These are phyloP conservation scores for Plagodis dolabraria DNA, from an alignment of 2,888 invertebrate genomes.

Conservation along the genomic window DNA sequence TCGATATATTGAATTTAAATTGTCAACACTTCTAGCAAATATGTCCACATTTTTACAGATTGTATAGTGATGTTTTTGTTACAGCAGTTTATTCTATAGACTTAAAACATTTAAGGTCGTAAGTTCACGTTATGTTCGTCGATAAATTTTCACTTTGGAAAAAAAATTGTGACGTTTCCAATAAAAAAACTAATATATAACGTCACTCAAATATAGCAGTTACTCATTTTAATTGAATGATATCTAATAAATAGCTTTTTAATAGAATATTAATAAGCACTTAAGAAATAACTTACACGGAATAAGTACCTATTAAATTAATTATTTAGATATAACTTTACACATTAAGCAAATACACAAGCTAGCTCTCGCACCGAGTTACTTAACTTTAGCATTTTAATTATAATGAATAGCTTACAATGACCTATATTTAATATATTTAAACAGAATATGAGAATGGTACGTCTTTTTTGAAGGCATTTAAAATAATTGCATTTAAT, in stretches of 20 bases:
- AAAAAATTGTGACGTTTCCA: slow-evolving; percentile 22
- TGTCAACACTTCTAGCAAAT: no score
- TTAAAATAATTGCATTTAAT: no score
- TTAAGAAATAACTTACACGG: slow-evolving; percentile 3
- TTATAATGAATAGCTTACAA: slow-evolving; percentile 7
- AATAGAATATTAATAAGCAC: slow-evolving; percentile 9
- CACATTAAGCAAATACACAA: slow-evolving; percentile 7
- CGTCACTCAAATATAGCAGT: slow-evolving; percentile 13
- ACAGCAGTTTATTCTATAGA: slow-evolving; percentile 38
- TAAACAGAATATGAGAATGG: neutral
- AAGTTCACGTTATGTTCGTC: slow-evolving; percentile 26
- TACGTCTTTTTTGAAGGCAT: neutral
- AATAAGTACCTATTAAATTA: neutral
- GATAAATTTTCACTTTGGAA: slow-evolving; percentile 21
- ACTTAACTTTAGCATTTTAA: slow-evolving; percentile 9
- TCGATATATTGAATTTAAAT: no score
- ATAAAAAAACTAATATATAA: slow-evolving; percentile 18
- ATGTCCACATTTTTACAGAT: neutral
- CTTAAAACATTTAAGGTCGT: slow-evolving; percentile 29
- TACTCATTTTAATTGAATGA: neutral
- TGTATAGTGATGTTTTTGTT: slow-evolving; percentile 43
- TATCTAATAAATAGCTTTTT: slow-evolving; percentile 13
- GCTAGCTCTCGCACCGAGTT: slow-evolving; percentile 15
- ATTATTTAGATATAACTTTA: neutral
- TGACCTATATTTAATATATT: neutral